Evolutionary conservation across 2,888 invertebrate species (phyloP).

Genomic region (Ernsta delagoae): DNA sequence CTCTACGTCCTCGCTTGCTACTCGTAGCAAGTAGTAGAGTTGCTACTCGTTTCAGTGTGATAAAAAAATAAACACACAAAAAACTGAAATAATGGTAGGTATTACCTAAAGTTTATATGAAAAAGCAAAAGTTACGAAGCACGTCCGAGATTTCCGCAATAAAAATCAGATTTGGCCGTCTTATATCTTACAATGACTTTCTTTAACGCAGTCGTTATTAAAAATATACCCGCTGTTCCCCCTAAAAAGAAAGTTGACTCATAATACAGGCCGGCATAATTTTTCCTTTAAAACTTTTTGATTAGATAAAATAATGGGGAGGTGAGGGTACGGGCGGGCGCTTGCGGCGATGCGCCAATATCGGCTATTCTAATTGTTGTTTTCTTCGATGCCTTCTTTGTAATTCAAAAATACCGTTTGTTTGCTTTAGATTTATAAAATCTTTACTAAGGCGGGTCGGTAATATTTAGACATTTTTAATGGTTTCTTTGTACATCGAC

Average conservation of each 20-base stretch:
- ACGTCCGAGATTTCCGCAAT: constrained; percentile 41
- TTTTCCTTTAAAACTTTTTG: constrained; percentile 86
- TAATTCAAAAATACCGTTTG: constrained; percentile 54
- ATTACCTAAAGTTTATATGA: background rate
- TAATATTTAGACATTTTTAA: too few relatives aligned
- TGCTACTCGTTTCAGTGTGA: too few relatives aligned
- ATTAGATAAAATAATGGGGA: constrained; percentile 86
- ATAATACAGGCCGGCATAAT: constrained; percentile 85
- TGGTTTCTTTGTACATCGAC: background rate
- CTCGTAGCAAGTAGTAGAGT: too few relatives aligned
- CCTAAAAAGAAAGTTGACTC: constrained; percentile 81
- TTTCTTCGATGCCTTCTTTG: constrained; percentile 75
- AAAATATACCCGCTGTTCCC: constrained; percentile 81
- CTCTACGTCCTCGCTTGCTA: too few relatives aligned
- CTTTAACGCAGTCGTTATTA: constrained; percentile 79
- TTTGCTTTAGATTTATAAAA: constrained; percentile 26
- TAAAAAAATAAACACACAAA: too few relatives aligned
- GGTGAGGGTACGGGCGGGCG: constrained; percentile 62
- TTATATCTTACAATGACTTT: constrained; percentile 62
- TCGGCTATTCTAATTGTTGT: constrained; percentile 83
- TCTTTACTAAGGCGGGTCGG: constrained; percentile 9
- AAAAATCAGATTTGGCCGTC: constrained; percentile 52
- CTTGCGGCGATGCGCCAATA: constrained; percentile 77
- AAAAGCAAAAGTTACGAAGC: constrained; percentile 20
- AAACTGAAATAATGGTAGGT: background rate